Base-by-base conservation (phyloP, 2,113 vertebrate genomes). In the Corythornis madagascariensis region DNA sequence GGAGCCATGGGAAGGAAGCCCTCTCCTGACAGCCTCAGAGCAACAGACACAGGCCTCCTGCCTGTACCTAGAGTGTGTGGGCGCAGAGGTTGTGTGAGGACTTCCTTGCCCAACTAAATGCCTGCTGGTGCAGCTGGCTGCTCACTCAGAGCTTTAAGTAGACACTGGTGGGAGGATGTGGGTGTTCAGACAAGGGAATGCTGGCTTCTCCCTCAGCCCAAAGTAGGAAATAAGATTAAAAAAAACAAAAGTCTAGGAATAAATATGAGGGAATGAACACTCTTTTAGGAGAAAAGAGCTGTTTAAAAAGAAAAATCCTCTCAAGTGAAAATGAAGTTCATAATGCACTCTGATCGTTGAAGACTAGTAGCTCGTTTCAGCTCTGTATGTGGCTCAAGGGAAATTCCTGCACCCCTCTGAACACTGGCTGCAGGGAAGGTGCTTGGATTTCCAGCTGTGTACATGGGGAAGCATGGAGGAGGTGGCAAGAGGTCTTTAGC, bases 161-260 rank as follows among this genome's bases (percentile, higher is more conserved):
- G 96, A 89, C 69, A 45, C 56, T 61, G 69, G 89, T 95, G 83
- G 95, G 91, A 92, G 91, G 89, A 7, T 29, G 94, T 74, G 87
- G 94, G 92, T 0, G 52, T 86, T 77, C 92, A 95, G 91, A 96
- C 92, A 91, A 89, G 94, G 91, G 64, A 84, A 91, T 86, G 93
- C 81, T 96, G 91, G 91, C 84, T 95, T 94, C 84, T 96, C 75
- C 67, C 47, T 56, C 47, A 9, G 35, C 52, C 56, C n/a, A 22
- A 77, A 83, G 88, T 91, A 89, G 90, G 64, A 94, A 88, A 91
- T 28, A 19, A 90, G 92, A 90, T 66, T 66, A 67, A 84, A 93
- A 92, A 70, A 67, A 84, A 93, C 91, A 53, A 80, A 86, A 66
- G 40, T 86, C 92, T 92, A 83, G 65, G 65, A 96, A 95, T 91